Conservation (phyloP, 2,797 vertebrate species). For the Parotocinclus haroldoi region DNA sequence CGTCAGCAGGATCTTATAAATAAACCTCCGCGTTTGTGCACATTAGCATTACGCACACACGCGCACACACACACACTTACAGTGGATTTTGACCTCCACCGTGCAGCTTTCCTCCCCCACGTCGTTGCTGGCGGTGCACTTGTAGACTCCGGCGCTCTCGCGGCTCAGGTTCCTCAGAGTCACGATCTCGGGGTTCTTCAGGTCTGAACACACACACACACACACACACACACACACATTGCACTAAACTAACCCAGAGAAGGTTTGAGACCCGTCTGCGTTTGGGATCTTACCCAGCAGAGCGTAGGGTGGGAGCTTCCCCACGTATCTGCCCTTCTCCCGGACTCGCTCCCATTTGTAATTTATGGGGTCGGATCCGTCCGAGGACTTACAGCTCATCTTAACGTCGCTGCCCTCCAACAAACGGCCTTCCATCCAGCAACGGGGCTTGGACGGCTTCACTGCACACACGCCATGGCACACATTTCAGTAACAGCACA, state of each 20-base stretch:
- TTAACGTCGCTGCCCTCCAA: constrained; percentile 75
- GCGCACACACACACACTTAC: constrained; percentile 64
- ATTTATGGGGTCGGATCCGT: constrained; percentile 74
- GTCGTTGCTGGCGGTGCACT: constrained; percentile 76
- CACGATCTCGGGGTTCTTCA: constrained; percentile 71
- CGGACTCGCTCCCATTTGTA: constrained; percentile 77
- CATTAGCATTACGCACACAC: not conserved
- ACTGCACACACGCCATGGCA: constrained; percentile 55
- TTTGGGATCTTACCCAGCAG: constrained; percentile 65
- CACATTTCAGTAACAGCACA: too few relatives aligned
- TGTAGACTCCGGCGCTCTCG: constrained; percentile 73
- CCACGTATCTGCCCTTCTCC: constrained; percentile 64
- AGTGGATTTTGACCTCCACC: constrained; percentile 73
- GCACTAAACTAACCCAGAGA: too few relatives aligned
- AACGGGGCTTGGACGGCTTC: constrained; percentile 80
- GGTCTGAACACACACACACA: constrained; percentile 57
- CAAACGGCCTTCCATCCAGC: constrained; percentile 77
- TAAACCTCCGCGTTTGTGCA: not conserved
- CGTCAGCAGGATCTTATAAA: not conserved
- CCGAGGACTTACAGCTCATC: constrained; percentile 73
- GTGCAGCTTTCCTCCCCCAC: constrained; percentile 77
- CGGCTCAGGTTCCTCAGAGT: constrained; percentile 75
- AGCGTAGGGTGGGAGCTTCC: constrained; percentile 63
- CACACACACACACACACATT: too few relatives aligned
- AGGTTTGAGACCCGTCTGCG: too few relatives aligned